These are phyloP conservation scores for Oriolus oriolus DNA, from an alignment of 2,113 vertebrate genomes.

Conservation along the genomic window DNA sequence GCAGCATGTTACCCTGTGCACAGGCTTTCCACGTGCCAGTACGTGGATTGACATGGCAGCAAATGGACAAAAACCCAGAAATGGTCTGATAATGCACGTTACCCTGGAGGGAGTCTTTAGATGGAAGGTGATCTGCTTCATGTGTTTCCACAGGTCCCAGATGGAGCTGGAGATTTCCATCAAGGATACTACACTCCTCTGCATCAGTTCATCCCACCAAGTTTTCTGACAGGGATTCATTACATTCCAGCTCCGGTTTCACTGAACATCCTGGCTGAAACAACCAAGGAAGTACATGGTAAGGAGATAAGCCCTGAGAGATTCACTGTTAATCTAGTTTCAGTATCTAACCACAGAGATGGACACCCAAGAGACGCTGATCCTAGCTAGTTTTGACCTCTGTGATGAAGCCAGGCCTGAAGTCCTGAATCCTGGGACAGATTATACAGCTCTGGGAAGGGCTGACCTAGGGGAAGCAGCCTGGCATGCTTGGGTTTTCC, in stretches of 20 bases:
- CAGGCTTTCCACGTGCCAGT: accelerated
- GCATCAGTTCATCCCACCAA: constrained; percentile 57
- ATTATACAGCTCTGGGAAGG: background rate
- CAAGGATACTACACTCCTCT: constrained; percentile 54
- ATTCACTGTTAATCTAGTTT: background rate
- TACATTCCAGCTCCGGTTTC: constrained; percentile 57
- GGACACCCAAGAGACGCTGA: background rate
- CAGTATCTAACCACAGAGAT: background rate
- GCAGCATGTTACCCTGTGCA: background rate
- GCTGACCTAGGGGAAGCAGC: background rate
- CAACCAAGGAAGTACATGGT: constrained; percentile 57
- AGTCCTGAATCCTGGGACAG: background rate
- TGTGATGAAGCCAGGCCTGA: background rate
- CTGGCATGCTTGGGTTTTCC: background rate
- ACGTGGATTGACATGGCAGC: accelerated
- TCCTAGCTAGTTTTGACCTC: background rate
- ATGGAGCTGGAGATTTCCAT: constrained; percentile 58
- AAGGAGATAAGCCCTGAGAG: background rate
- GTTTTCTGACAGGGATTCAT: constrained; percentile 66
- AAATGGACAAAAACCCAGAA: background rate
- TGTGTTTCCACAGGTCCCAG: constrained; percentile 55
- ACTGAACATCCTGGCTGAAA: constrained; percentile 48
- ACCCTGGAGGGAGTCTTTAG: background rate
- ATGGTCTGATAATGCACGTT: background rate
- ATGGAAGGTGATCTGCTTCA: background rate